Base-by-base conservation (phyloP, 2,113 vertebrate species). In the Felis chaus region DNA sequence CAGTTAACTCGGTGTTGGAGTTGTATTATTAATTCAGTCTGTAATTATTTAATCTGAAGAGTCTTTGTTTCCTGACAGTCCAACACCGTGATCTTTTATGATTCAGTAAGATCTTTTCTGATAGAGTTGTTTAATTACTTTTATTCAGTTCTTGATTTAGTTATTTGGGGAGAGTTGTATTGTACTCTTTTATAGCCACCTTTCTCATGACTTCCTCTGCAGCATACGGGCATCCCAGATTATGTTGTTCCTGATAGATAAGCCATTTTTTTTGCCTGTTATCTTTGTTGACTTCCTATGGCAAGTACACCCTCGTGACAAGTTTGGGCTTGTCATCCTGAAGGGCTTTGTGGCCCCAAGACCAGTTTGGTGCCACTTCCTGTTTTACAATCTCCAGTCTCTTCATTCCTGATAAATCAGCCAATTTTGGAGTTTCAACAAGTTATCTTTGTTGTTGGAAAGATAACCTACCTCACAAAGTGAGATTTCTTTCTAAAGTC, bases 291-390 rank as follows among this genome's bases (percentile, higher is more conserved):
- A 87, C 95, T 98, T 98, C 92, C 96, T 97, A 0, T 98, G 97
- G 98, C 98, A 97, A 95, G 96, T 78, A 94, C 80, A 91, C 25
- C 74, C 82, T 48, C 39, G 91, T 96, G 97, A 95, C 98, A 96
- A 82, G 98, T 98, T 81, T 73, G 97, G 98, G 93, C 98, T 97
- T 98, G 97, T 97, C 96, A 95, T 88, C 69, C n/a, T 65, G 90
- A 78, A 61, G 89, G 33, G 12, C 41, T 81, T 93, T 97, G 87
- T 69, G 66, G 89, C 74, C 82, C 76, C 87, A 74, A 83, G 80
- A 90, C 92, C 53, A 48, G 71, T 57, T 57, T n/a, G 65, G 45
- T 63, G 48, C 57, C 45, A 50, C 63, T 96, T 83, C 74, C 48
- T 88, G 61, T 76, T 97, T 89, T 50, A 81, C 10, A 48, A 29